Conservation (phyloP, 2,888 invertebrate genomes). For the Salpingus planirostris region DNA sequence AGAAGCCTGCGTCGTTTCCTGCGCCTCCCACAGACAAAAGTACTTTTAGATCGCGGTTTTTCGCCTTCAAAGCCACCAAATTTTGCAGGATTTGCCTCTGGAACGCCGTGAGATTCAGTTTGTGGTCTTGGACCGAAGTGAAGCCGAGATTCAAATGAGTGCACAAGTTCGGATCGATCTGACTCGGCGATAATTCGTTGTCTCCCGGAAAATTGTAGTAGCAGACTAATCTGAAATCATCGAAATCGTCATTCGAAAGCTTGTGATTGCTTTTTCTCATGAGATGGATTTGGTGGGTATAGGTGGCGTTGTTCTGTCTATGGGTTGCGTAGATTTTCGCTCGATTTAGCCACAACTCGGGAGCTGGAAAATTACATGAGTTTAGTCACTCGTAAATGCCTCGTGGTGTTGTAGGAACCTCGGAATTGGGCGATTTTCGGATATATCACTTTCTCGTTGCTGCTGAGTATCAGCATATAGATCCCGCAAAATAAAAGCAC, state of each 20-base stretch:
- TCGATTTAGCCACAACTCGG: slow-evolving; percentile 23
- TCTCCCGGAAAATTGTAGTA: slow-evolving; percentile 56
- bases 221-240: slow-evolving; percentile 46
- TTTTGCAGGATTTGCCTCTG: slow-evolving; percentile 24
- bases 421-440: too few species aligned
- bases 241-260: neutral
- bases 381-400: neutral
- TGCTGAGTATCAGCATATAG: slow-evolving; percentile 23
- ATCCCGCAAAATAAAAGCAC: slow-evolving; percentile 24
- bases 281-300: slow-evolving; percentile 15
- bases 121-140: slow-evolving; percentile 54
- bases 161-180: slow-evolving; percentile 63
- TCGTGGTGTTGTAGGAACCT: too few species aligned
- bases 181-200: slow-evolving; percentile 26
- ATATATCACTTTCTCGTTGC: too few species aligned
- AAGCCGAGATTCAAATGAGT: slow-evolving; percentile 78
- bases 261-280: slow-evolving; percentile 9
- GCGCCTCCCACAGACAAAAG: slow-evolving; percentile 66
- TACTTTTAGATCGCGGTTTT: slow-evolving; percentile 62
- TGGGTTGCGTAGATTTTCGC: slow-evolving; percentile 31
- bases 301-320: too few species aligned
- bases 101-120: slow-evolving; percentile 46
- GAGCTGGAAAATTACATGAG: slow-evolving; percentile 20
- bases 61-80: slow-evolving; percentile 45
- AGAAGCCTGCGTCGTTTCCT: slow-evolving; percentile 52